Evolutionary conservation across 53 echinoderm and acorn worm species (phyloP).

Genomic region (Stichopus horrens): DNA sequence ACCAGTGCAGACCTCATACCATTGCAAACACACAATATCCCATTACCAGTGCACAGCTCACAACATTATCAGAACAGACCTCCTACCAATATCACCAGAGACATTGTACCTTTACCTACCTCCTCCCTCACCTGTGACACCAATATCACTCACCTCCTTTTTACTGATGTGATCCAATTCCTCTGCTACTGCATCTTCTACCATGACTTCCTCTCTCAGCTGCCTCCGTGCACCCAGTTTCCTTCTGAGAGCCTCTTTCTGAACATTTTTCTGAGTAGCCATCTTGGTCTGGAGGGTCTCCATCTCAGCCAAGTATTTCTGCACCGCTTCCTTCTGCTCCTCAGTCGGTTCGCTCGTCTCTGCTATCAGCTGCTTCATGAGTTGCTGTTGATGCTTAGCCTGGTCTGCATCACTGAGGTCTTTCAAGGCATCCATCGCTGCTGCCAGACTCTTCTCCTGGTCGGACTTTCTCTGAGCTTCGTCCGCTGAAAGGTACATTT

Average conservation of each 20-base stretch:
- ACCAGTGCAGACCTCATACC: no score
- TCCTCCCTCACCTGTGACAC: no score
- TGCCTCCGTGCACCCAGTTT: constrained; percentile 87
- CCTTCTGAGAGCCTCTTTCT: constrained; percentile 68
- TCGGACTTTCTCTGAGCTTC: constrained; percentile 80
- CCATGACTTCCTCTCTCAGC: constrained; percentile 72
- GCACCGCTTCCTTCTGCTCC: constrained; percentile 56
- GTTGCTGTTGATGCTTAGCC: constrained; percentile 53
- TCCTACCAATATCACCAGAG: no score
- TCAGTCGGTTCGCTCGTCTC: constrained; percentile 4
- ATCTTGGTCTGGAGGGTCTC: constrained; percentile 54
- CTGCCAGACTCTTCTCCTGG: constrained; percentile 65
- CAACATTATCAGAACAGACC: no score
- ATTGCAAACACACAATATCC: no score
- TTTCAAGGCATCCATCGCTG: constrained; percentile 73
- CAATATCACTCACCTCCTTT: constrained; percentile 68
- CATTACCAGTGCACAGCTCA: no score
- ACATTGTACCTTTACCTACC: no score
- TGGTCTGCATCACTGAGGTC: constrained; percentile 61
- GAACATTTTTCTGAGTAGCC: constrained; percentile 45
- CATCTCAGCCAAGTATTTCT: constrained; percentile 63
- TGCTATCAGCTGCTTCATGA: constrained; percentile 43
- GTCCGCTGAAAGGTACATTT: constrained; percentile 45
- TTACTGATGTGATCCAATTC: constrained; percentile 94
- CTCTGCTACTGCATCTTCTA: constrained; percentile 82